These are phyloP conservation scores for Eolophus roseicapilla DNA, from an alignment of 2,113 vertebrate genomes.

Conservation along the genomic window DNA sequence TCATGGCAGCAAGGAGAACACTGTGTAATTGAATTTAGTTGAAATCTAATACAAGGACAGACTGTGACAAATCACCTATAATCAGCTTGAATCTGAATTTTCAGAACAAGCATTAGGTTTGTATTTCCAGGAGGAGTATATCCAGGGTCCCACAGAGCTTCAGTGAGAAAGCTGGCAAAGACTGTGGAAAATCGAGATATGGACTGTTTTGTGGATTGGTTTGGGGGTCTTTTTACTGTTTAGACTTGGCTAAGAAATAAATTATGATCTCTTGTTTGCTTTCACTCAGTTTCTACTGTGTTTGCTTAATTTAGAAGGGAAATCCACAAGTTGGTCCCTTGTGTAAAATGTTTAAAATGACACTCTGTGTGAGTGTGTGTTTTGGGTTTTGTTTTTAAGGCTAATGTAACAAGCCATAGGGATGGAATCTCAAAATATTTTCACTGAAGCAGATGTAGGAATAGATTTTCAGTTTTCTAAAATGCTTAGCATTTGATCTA, in stretches of 20 bases:
- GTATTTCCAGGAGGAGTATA: neutral
- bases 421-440: neutral
- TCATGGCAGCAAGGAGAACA: conserved; percentile 51
- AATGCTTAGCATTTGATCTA: neutral
- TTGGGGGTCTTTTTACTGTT: neutral
- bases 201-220: neutral
- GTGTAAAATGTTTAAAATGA: neutral
- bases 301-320: neutral
- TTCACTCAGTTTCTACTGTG: neutral
- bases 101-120: neutral
- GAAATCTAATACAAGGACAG: conserved; percentile 69
- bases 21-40: conserved; percentile 75
- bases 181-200: neutral
- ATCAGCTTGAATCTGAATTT: conserved; percentile 50
- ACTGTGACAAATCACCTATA: conserved; percentile 41
- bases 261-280: neutral
- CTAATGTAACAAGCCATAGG: neutral
- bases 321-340: neutral
- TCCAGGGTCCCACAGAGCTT: neutral
- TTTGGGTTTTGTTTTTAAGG: neutral
- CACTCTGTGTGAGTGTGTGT: neutral
- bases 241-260: neutral
- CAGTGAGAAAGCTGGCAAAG: neutral
- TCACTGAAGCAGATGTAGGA: neutral
- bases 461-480: neutral